Evolutionary conservation across 2,888 invertebrate genomes (phyloP).

Genomic region (Drosophila colorata): DNA sequence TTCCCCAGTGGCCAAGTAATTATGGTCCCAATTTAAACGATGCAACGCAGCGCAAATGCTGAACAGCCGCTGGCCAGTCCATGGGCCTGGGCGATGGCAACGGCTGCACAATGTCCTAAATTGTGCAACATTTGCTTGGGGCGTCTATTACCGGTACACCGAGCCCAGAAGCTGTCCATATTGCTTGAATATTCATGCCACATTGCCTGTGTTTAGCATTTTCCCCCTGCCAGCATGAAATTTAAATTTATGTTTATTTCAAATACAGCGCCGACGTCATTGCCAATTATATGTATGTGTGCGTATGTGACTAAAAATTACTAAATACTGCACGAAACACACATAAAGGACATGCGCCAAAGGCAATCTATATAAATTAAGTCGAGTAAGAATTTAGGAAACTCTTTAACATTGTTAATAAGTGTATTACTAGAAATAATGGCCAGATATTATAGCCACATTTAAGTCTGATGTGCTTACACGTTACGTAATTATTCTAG

Average conservation of each 20-base stretch:
- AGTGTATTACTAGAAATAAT: background rate
- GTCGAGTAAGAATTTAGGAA: background rate
- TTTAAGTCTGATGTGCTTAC: no score
- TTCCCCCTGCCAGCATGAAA: constrained; percentile 45
- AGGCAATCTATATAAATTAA: constrained; percentile 1
- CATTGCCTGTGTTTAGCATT: constrained; percentile 33
- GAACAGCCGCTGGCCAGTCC: constrained; percentile 6
- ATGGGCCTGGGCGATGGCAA: constrained; percentile 26
- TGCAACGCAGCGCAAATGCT: constrained; percentile 1
- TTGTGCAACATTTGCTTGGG: constrained; percentile 76
- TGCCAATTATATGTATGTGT: constrained; percentile 25
- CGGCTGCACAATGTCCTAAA: constrained; percentile 73
- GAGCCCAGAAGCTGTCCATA: constrained; percentile 39
- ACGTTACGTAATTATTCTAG: no score
- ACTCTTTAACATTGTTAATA: background rate
- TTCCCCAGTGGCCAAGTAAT: constrained; percentile 52
- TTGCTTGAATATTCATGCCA: constrained; percentile 74
- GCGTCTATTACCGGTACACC: constrained; percentile 55
- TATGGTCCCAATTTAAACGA: constrained; percentile 62
- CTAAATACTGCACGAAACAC: background rate
- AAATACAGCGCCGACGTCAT: constrained; percentile 44
- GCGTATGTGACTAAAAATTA: constrained; percentile 3
- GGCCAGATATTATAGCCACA: background rate
- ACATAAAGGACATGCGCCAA: background rate
- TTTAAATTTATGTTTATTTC: constrained; percentile 65